These are phyloP conservation scores for Spodoptera litura DNA, from an alignment of 1,140 invertebrate species.

Conservation along the genomic window DNA sequence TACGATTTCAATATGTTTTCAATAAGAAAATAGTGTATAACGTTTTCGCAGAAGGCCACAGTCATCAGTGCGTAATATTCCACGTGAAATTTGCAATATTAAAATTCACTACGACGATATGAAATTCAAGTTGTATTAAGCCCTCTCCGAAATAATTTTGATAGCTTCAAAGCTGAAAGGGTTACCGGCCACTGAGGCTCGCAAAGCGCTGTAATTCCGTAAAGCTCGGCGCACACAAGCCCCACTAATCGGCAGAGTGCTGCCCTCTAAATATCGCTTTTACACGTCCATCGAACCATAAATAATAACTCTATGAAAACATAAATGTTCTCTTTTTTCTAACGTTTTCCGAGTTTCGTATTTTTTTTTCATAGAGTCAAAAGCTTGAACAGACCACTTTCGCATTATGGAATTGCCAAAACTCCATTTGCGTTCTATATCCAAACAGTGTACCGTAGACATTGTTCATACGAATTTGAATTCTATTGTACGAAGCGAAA, in stretches of 20 bases:
- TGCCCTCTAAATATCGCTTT: conserved; percentile 81
- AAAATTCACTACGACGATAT: conserved; percentile 59
- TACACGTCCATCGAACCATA: conserved; percentile 82
- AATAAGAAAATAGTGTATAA: conserved; percentile 46
- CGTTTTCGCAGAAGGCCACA: conserved; percentile 25
- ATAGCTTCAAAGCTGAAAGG: conserved; percentile 80
- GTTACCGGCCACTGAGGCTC: conserved; percentile 61
- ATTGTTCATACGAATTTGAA: conserved; percentile 44
- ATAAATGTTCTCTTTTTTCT: conserved; percentile 85
- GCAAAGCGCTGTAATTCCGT: conserved; percentile 68
- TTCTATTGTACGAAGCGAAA: conserved; percentile 50
- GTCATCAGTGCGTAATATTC: conserved; percentile 55
- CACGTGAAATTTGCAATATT: conserved; percentile 57
- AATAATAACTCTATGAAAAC: conserved; percentile 85
- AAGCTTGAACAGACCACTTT: conserved; percentile 86
- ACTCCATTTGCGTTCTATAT: conserved; percentile 75
- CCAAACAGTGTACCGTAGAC: conserved; percentile 60
- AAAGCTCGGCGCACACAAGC: conserved; percentile 64
- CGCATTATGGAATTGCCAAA: conserved; percentile 86
- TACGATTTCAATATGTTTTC: conserved; percentile 16
- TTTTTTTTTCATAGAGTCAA: conserved; percentile 85
- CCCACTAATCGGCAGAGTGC: conserved; percentile 84
- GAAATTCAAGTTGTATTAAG: conserved; percentile 62
- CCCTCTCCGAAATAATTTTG: conserved; percentile 75
- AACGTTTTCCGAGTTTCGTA: conserved; percentile 83